A percentile compares a stretch with the other conserved stretches of the same genome.
phyloP scores from a whole-genome alignment of 1,140 invertebrate genomes.

The Goniozus legneri region DNA sequence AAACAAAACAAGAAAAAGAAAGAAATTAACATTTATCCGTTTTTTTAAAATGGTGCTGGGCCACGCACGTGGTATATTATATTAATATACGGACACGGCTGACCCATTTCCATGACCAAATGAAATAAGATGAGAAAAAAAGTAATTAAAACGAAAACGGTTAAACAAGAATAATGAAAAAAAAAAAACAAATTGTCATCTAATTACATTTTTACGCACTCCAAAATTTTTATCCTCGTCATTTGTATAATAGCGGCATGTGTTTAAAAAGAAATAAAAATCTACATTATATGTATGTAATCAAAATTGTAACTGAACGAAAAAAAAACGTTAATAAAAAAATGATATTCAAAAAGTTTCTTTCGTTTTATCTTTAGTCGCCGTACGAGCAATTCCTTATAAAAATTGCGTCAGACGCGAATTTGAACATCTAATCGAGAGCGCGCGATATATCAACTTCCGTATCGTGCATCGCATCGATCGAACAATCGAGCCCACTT shows the following conservation, averaged over 20 bases:
- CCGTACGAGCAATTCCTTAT: too few species aligned
- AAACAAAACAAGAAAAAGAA: conserved; percentile 22
- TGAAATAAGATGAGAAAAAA: too few species aligned
- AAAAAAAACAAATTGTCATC: conserved; percentile 44
- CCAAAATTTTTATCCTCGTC: conserved; percentile 54
- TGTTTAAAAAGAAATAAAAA: conserved; percentile 49
- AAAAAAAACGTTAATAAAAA: conserved; percentile 55
- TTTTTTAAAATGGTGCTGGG: conserved; percentile 45
- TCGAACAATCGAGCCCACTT: too few species aligned
- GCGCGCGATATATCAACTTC: too few species aligned
- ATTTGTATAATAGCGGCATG: conserved; percentile 54
- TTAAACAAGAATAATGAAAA: conserved; percentile 10
- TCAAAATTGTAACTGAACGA: conserved; percentile 56
- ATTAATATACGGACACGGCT: conserved; percentile 53
- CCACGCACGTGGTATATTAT: conserved; percentile 53
- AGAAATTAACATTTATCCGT: conserved; percentile 27
- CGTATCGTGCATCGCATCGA: too few species aligned
- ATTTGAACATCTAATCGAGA: too few species aligned
- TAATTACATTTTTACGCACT: conserved; percentile 55
- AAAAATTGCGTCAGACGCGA: too few species aligned
- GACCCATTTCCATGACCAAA: conserved; percentile 48
- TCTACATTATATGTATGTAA: conserved; percentile 56
- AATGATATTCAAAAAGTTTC: conserved; percentile 43
- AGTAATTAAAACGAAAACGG: conserved; percentile 26
- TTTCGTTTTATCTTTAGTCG: too few species aligned